These are phyloP conservation scores for Gastrophysa polygoni DNA, from an alignment of 2,888 invertebrate genomes.

Conservation along the genomic window DNA sequence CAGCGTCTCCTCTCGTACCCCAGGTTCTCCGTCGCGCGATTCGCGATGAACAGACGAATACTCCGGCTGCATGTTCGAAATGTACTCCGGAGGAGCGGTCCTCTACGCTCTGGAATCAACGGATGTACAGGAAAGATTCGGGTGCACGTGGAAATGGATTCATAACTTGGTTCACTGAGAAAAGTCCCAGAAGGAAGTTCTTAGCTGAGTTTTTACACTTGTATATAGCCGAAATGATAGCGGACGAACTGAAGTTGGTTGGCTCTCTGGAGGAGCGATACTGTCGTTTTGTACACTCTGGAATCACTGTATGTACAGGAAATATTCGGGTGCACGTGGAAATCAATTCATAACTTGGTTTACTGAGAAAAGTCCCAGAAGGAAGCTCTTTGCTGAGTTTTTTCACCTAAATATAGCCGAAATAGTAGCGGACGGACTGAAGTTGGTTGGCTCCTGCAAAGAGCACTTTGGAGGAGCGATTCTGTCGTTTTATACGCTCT, in stretches of 20 bases:
- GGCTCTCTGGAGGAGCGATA: not conserved
- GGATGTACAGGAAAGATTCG: not conserved
- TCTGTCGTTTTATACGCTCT: no score
- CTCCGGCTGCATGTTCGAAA: slow-evolving; percentile 19
- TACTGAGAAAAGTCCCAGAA: not conserved
- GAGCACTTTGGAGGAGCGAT: not conserved
- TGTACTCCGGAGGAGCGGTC: not conserved
- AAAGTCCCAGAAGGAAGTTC: no score
- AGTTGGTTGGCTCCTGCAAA: no score
- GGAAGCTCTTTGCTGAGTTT: no score
- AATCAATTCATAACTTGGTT: not conserved
- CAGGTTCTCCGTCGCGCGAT: slow-evolving; percentile 28
- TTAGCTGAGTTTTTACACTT: no score
- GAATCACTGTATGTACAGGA: not conserved
- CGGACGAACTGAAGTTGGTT: no score
- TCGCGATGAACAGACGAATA: slow-evolving; percentile 33
- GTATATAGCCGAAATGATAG: no score
- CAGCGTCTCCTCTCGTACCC: slow-evolving; percentile 30
- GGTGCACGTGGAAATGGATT: not conserved
- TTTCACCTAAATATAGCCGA: no score
- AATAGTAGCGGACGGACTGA: no score
- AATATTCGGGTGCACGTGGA: not conserved
- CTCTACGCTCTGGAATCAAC: not conserved
- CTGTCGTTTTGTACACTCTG: no score
- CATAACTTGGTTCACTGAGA: not conserved